Evolutionary conservation across 2,888 invertebrate genomes (phyloP).

Genomic region (Eristalis pertinax): DNA sequence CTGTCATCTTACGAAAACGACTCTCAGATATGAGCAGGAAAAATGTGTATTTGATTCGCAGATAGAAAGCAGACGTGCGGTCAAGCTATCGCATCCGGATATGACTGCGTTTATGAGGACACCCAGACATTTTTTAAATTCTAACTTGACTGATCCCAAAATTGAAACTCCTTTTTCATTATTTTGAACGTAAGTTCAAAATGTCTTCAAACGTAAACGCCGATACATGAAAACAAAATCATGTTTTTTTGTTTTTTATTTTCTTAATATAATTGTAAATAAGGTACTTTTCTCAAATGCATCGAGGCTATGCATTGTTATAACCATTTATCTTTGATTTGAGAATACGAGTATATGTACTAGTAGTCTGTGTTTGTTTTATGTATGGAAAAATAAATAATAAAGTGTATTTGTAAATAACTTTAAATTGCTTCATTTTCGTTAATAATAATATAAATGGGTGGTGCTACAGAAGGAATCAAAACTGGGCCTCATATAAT

Average conservation of each 20-base stretch:
- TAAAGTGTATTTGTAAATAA: slow-evolving; percentile 6
- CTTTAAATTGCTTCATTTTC: neutral
- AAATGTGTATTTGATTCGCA: no score
- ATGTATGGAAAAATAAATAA: neutral
- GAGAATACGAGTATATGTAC: neutral
- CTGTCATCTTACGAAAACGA: no score
- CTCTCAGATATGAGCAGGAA: no score
- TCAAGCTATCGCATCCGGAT: no score
- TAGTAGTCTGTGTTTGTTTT: neutral
- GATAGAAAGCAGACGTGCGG: no score
- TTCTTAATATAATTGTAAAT: neutral
- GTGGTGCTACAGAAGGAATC: no score
- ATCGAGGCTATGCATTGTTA: neutral
- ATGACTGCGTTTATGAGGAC: no score
- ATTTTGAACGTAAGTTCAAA: neutral
- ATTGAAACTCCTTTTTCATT: neutral
- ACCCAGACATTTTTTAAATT: neutral
- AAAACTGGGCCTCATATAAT: no score
- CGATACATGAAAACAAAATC: neutral
- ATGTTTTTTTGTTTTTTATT: neutral
- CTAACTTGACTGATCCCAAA: neutral
- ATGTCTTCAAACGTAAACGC: neutral
- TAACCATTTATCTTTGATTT: neutral
- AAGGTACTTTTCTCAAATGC: neutral
- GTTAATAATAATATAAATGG: neutral